Conservation (phyloP, 1,140 invertebrate species). For the Idris sp. region DNA sequence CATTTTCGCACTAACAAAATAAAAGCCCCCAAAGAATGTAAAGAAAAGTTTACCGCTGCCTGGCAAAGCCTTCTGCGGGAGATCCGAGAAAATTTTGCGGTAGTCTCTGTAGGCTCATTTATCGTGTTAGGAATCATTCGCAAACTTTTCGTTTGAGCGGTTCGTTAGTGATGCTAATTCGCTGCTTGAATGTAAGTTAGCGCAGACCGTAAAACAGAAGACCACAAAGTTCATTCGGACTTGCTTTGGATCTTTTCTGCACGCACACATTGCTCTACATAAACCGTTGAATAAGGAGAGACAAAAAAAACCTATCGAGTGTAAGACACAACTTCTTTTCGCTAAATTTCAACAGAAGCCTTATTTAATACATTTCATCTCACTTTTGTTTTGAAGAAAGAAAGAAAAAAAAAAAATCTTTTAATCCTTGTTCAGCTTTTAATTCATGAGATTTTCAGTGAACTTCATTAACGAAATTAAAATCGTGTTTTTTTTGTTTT, state of each 20-base stretch:
- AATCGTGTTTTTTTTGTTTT: too few relatives aligned
- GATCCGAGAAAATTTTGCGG: constrained; percentile 16
- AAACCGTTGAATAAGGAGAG: constrained; percentile 61
- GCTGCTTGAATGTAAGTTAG: constrained; percentile 54
- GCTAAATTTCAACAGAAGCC: too few relatives aligned
- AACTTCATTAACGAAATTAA: too few relatives aligned
- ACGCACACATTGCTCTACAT: constrained; percentile 4
- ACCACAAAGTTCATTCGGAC: constrained; percentile 31
- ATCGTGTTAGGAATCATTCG: constrained; percentile 55
- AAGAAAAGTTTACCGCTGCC: constrained; percentile 10
- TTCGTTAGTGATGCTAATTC: constrained; percentile 62
- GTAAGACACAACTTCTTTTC: too few relatives aligned
- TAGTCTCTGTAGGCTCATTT: constrained; percentile 51
- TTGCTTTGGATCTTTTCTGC: neutral
- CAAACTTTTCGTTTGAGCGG: constrained; percentile 60
- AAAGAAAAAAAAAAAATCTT: too few relatives aligned
- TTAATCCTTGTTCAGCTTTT: too few relatives aligned
- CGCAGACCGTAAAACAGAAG: constrained; percentile 52
- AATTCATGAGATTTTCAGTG: too few relatives aligned
- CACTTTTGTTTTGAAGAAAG: too few relatives aligned
- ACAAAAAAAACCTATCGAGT: too few relatives aligned
- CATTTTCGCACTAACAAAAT: constrained; percentile 32
- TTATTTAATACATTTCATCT: too few relatives aligned
- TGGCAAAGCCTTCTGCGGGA: constrained; percentile 9
- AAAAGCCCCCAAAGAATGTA: constrained; percentile 32